Evolutionary conservation across 2,888 invertebrate genomes (phyloP).

Genomic region (Oscheius sp.): DNA sequence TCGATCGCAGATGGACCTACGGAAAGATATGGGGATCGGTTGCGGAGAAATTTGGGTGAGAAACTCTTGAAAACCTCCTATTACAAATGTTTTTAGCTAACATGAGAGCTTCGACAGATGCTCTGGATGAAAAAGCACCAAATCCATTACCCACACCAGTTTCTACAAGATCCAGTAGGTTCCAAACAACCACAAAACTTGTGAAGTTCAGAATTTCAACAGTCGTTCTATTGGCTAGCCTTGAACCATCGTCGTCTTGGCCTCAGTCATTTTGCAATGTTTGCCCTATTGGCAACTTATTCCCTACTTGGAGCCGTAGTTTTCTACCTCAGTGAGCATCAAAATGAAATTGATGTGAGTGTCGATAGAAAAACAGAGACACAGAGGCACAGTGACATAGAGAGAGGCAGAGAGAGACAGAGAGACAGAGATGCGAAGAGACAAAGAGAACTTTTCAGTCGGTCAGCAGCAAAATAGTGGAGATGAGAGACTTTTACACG

Average conservation of each 20-base stretch:
- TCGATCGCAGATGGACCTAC: background rate
- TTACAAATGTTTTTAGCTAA: background rate
- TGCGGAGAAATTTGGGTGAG: constrained; percentile 15
- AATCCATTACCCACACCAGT: constrained; percentile 15
- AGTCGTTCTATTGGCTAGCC: constrained; percentile 58
- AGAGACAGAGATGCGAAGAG: no score
- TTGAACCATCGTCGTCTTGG: constrained; percentile 54
- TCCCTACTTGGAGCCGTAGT: constrained; percentile 54
- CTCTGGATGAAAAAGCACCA: constrained; percentile 16
- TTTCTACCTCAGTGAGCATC: constrained; percentile 55
- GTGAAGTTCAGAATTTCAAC: constrained; percentile 46
- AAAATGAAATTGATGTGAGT: constrained; percentile 50
- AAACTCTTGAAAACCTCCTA: background rate
- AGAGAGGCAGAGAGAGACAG: no score
- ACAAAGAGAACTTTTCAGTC: background rate
- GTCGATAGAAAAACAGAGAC: no score
- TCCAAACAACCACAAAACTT: background rate
- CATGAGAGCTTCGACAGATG: constrained; percentile 19
- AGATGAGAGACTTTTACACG: constrained; percentile 22
- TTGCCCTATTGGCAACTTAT: constrained; percentile 48
- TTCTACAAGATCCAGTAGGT: constrained; percentile 28
- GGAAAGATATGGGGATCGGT: constrained; percentile 19
- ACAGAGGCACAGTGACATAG: no score
- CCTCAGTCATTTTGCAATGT: constrained; percentile 57
- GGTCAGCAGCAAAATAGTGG: background rate